These are phyloP conservation scores for Crypturellus tataupa DNA, from an alignment of 2,797 vertebrate species.

Conservation along the genomic window DNA sequence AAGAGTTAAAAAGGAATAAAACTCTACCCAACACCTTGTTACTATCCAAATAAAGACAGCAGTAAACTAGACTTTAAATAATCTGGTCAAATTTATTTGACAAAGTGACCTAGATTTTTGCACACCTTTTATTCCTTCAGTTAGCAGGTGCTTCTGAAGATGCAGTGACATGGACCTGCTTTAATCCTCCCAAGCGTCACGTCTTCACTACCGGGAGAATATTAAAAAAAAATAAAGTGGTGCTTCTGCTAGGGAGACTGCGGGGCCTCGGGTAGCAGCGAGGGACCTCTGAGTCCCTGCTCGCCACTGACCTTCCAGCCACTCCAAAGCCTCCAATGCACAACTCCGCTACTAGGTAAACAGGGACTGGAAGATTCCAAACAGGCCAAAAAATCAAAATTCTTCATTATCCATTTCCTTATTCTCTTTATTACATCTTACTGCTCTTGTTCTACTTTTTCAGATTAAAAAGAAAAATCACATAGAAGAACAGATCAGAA, in stretches of 20 bases:
- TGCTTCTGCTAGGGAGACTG: neutral
- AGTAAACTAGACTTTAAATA: neutral
- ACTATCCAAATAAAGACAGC: neutral
- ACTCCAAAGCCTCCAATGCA: neutral
- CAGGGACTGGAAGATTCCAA: neutral
- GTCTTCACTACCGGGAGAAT: neutral
- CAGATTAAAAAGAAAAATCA: neutral
- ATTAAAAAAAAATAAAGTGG: neutral
- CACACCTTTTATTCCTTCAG: neutral
- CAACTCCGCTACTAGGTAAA: neutral
- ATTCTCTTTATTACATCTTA: neutral
- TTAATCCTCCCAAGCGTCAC: neutral
- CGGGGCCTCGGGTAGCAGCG: accelerated
- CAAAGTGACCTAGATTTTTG: neutral
- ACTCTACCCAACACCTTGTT: accelerated
- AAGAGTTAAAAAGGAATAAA: neutral
- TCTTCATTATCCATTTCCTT: neutral
- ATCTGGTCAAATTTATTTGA: neutral
- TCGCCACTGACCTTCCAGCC: neutral
- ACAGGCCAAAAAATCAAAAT: neutral
- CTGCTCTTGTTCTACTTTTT: neutral
- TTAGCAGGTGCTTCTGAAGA: neutral
- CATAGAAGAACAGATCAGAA: neutral
- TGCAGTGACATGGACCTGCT: neutral
- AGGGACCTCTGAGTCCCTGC: neutral